A percentile compares a stretch with the other conserved stretches of the same genome.
Evolutionary conservation across 2,113 vertebrate species (phyloP).

Genomic region (Oncorhynchus keta): DNA sequence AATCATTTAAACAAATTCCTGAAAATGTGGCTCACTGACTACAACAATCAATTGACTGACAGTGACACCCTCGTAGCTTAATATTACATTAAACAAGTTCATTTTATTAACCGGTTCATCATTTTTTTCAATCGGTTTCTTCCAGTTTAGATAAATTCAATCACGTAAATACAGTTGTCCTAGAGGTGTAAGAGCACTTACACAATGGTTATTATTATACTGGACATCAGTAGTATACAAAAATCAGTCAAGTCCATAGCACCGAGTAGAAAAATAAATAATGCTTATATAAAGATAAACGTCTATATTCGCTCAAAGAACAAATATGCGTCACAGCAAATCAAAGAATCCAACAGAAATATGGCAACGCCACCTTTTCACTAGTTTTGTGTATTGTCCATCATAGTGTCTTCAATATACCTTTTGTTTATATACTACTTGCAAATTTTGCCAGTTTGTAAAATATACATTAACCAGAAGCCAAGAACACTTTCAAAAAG

Average conservation of each 20-base stretch:
- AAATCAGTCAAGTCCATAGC: slow-evolving; percentile 47
- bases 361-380: neutral
- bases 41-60: neutral
- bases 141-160: neutral
- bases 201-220: slow-evolving; percentile 36
- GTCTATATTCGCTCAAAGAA: neutral
- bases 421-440: neutral
- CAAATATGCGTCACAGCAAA: slow-evolving; percentile 7
- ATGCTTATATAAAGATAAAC: slow-evolving; percentile 27
- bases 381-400: neutral
- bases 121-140: neutral
- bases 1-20: neutral
- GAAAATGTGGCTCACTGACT: neutral
- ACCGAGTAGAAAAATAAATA: slow-evolving; percentile 61
- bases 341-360: slow-evolving; percentile 3
- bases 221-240: slow-evolving; percentile 31
- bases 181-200: slow-evolving; percentile 57
- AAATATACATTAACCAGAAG: neutral
- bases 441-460: neutral
- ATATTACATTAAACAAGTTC: neutral
- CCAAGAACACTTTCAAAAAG: no score
- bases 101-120: neutral
- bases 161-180: slow-evolving; percentile 4
- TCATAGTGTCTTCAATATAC: neutral
- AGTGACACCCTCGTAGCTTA: neutral